Conservation (phyloP, 2,113 vertebrate species). For the Neolamprologus variostigma region DNA sequence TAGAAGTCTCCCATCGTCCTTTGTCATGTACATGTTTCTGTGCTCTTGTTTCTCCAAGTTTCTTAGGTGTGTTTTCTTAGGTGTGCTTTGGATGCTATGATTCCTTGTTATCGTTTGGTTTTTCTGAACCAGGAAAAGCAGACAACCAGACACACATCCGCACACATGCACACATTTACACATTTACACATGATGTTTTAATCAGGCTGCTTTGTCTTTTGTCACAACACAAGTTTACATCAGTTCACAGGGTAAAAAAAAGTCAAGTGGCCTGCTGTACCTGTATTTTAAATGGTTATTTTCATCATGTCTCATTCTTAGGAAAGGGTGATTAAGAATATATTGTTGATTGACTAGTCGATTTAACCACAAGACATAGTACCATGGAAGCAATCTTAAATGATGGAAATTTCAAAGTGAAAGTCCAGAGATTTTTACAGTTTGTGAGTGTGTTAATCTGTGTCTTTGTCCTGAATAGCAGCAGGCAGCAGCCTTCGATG, state of each 20-base stretch:
- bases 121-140: not conserved
- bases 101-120: not conserved
- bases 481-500: slow-evolving; percentile 5
- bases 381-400: not conserved
- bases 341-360: not conserved
- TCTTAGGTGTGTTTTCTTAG: not conserved
- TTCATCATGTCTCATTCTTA: not conserved
- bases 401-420: not conserved
- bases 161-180: not conserved
- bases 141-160: not conserved
- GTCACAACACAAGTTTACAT: not conserved
- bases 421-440: not conserved
- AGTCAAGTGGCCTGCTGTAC: not conserved
- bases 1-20: not conserved
- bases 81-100: not conserved
- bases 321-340: no score
- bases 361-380: not conserved
- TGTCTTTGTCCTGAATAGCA: slow-evolving; percentile 10
- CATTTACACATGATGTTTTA: not conserved
- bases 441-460: not conserved
- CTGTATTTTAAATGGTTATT: not conserved
- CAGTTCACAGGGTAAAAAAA: not conserved
- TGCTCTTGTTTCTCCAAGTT: not conserved
- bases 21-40: not conserved
- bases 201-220: not conserved